Conservation (phyloP, 2,888 invertebrate genomes). For the Lepidochitona cinerea region DNA sequence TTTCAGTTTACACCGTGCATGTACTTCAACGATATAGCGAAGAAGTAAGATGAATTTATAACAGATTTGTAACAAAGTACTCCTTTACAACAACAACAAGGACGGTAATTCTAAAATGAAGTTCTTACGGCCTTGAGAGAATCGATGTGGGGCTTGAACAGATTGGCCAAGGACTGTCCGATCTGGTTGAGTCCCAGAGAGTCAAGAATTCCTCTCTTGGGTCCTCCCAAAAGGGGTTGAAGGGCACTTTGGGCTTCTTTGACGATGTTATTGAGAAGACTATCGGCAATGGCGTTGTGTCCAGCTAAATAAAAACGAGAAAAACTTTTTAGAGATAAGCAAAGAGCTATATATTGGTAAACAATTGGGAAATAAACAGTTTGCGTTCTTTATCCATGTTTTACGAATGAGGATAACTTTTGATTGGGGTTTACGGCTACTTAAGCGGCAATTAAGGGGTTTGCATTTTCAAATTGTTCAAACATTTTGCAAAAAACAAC, state of each 20-base stretch:
- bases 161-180: conserved; percentile 1
- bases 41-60: no score
- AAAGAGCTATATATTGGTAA: not conserved
- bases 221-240: not conserved
- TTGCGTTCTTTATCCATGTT: not conserved
- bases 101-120: no score
- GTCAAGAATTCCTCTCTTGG: not conserved
- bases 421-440: no score
- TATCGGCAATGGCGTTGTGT: not conserved
- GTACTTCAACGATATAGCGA: no score
- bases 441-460: no score
- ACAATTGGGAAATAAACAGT: no score
- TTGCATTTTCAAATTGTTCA: no score
- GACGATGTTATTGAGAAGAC: not conserved
- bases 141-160: conserved; percentile 2
- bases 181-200: conserved; percentile 1
- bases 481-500: no score
- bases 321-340: not conserved
- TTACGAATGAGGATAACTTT: not conserved
- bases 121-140: not conserved
- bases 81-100: no score
- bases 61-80: no score
- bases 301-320: not conserved
- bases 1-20: no score
- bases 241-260: not conserved